Conservation (phyloP, 1,140 invertebrate genomes). For the Lasioglossum baleicum region DNA sequence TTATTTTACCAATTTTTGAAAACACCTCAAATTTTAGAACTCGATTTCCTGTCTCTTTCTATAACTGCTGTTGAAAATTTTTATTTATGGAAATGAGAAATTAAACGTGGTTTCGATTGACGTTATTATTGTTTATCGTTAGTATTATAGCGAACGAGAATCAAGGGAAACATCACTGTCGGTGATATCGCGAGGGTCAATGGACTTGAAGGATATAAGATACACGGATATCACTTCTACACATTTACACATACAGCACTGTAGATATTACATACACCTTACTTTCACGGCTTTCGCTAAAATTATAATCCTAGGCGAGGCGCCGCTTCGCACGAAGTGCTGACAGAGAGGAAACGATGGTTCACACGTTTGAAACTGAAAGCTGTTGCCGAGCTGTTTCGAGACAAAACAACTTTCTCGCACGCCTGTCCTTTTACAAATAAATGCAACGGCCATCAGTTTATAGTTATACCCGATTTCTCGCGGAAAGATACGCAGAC, state of each 20-base stretch:
- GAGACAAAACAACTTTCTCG: neutral
- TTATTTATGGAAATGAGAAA: too few relatives aligned
- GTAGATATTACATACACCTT: neutral
- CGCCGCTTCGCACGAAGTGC: neutral
- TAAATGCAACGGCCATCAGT: neutral
- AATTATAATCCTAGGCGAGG: neutral
- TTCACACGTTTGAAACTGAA: neutral
- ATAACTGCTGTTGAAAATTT: too few relatives aligned
- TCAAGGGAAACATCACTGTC: neutral
- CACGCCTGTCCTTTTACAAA: too few relatives aligned
- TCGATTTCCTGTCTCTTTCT: too few relatives aligned
- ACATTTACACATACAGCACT: neutral
- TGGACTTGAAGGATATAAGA: neutral
- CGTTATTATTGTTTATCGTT: neutral
- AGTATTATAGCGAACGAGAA: neutral
- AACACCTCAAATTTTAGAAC: too few relatives aligned
- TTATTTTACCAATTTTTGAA: too few relatives aligned
- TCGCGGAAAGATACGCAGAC: too few relatives aligned
- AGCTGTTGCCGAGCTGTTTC: neutral
- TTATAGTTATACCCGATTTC: too few relatives aligned
- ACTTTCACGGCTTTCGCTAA: conserved; percentile 24
- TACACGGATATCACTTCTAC: neutral
- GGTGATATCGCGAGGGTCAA: conserved; percentile 15
- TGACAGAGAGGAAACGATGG: neutral
- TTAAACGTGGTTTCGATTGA: too few relatives aligned